phyloP scores from a whole-genome alignment of 1,140 invertebrate genomes.

The Idris sp. region DNA sequence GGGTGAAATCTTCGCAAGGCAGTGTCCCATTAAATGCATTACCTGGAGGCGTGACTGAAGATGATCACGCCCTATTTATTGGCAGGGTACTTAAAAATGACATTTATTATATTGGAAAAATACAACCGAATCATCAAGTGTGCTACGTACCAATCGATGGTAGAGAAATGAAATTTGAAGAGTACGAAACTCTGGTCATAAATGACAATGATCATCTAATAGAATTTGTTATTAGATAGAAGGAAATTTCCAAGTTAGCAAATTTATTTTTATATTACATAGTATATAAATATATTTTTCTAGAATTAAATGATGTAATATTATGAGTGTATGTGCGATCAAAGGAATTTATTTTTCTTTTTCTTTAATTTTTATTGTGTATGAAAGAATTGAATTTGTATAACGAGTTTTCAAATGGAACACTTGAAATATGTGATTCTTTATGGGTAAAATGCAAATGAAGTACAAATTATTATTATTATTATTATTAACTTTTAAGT shows the following conservation, averaged over 20 bases:
- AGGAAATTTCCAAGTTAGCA: neutral
- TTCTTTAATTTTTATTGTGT: neutral
- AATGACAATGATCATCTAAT: constrained; percentile 46
- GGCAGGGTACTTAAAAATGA: constrained; percentile 68
- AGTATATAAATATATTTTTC: constrained; percentile 13
- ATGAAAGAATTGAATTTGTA: constrained; percentile 7
- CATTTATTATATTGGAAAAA: constrained; percentile 67
- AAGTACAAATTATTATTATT: constrained; percentile 38
- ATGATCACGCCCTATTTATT: constrained; percentile 68
- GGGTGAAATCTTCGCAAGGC: constrained; percentile 66
- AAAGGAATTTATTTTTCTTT: neutral
- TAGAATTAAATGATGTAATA: neutral
- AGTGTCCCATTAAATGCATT: constrained; percentile 67
- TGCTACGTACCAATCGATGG: constrained; percentile 67
- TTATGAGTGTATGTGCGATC: constrained; percentile 4
- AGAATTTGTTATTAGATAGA: constrained; percentile 68
- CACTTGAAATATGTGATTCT: constrained; percentile 16
- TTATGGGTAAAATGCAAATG: constrained; percentile 9
- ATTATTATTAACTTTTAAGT: no score
- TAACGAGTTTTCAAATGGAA: constrained; percentile 1
- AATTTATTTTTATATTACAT: constrained; percentile 21
- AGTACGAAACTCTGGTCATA: constrained; percentile 67
- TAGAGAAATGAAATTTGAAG: constrained; percentile 54
- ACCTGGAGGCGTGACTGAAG: constrained; percentile 68
- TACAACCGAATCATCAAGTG: constrained; percentile 69